Conservation (phyloP, 30 jellyfish, hydroid and myxozoan genomes). For the Nemopilema nomurai region DNA sequence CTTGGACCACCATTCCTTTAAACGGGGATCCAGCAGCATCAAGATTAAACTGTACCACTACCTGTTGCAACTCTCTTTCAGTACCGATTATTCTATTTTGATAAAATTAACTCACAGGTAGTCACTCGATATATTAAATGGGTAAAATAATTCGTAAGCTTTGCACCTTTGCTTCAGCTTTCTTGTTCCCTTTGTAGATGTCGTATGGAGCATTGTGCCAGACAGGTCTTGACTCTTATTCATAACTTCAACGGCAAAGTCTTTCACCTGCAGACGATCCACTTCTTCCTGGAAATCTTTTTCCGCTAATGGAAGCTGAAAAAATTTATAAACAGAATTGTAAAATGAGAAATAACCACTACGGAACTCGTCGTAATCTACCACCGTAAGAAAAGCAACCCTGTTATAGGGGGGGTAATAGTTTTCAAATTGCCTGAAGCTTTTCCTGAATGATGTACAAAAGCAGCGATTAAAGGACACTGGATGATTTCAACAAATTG, state of each 20-base stretch:
- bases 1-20: too few species aligned
- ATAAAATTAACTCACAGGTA: too few species aligned
- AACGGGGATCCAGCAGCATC: too few species aligned
- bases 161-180: conserved; percentile 41
- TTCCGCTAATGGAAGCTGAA: conserved; percentile 40
- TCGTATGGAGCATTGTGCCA: conserved; percentile 43
- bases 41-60: too few species aligned
- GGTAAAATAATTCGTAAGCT: background rate
- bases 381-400: too few species aligned
- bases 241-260: conserved; percentile 41
- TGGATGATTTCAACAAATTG: too few species aligned
- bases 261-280: conserved; percentile 91
- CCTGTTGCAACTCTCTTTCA: too few species aligned
- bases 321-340: background rate
- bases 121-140: background rate
- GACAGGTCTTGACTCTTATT: conserved; percentile 30
- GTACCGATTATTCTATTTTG: too few species aligned
- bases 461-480: too few species aligned
- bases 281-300: conserved; percentile 79
- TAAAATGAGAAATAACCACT: background rate
- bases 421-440: too few species aligned
- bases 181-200: conserved; percentile 62
- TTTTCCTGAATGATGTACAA: too few species aligned
- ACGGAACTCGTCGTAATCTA: background rate
- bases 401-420: too few species aligned